Evolutionary conservation across 2,113 vertebrate genomes (phyloP), one percentile per base, ranked within the genome.

Genomic region (Todiramphus saurophagus): DNA sequence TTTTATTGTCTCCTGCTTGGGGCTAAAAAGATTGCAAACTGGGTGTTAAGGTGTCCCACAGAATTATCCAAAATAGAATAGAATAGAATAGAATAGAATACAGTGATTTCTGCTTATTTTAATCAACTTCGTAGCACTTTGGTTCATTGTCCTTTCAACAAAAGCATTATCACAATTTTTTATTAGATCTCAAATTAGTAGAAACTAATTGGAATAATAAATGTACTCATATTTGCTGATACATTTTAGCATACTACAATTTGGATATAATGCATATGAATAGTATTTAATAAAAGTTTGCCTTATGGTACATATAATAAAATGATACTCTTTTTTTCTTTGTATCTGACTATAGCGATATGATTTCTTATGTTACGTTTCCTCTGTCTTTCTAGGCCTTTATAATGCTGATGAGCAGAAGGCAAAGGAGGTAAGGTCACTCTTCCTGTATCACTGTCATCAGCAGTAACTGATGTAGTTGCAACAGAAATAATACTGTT

Each of bases 1-100:
- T 27, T 97, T 81, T 97, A 81, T 82, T 88, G 75, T 87, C 30
- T 94, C 59, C 85, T 95, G 77, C 93, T 97, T 91, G 64, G 72
- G 90, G 93, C 89, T 83, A 90, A 87, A 94, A 89, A 35, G 20
- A 84, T 58, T 94, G 35, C 74, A 80, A 94, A 41, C 64, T 95
- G 94, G 84, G 81, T 94, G 76, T 95, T 94, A 59, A 59, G 46
- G 33, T 89, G 87, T 94, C 80, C 86, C 87, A 89, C 39, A 72
- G 60, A 87, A 80, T 93, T 95, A 95, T 35, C 50, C 68, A 83
- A 87, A 96, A 80, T 43, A 43, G 43, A 43, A 13, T 43, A 43
- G 43, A 43, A 43, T 43, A 43, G 43, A 43, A 16, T 53, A 73
- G 53, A 90, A 62, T 83, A 90, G 55, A 93, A 80, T 83, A 41